Conservation (phyloP, 2,888 invertebrate genomes). For the Eupithecia tripunctaria region DNA sequence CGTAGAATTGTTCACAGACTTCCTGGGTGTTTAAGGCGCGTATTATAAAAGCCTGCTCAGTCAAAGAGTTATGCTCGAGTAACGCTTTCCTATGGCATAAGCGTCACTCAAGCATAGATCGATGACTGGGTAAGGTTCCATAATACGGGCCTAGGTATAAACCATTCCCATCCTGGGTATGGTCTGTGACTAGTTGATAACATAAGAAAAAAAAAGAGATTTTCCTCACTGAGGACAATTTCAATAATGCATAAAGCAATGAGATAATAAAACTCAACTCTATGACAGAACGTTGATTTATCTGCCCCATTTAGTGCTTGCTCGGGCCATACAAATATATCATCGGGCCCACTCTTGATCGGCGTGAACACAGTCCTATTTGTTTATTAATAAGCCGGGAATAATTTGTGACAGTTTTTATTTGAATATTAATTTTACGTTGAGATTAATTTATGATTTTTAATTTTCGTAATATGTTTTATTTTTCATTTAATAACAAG, state of each 20-base stretch:
- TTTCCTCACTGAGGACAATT: not conserved
- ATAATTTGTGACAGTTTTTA: slow-evolving; percentile 44
- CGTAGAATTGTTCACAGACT: not conserved
- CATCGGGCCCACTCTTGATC: slow-evolving; percentile 60
- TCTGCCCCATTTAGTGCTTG: slow-evolving; percentile 62
- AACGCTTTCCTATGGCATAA: too few relatives aligned
- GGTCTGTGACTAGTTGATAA: not conserved
- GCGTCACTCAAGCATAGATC: too few relatives aligned
- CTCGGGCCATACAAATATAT: slow-evolving; percentile 67
- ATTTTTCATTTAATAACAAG: not conserved
- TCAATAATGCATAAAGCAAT: not conserved
- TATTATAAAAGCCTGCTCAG: too few relatives aligned
- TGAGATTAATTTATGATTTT: slow-evolving; percentile 37
- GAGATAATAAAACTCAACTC: slow-evolving; percentile 38
- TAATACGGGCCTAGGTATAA: too few relatives aligned
- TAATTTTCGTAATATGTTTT: slow-evolving; percentile 8
- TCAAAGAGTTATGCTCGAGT: too few relatives aligned
- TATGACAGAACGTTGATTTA: slow-evolving; percentile 64
- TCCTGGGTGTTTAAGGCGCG: not conserved
- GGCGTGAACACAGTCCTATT: slow-evolving; percentile 58
- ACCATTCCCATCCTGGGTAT: not conserved
- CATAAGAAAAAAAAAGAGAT: not conserved
- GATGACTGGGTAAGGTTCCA: too few relatives aligned
- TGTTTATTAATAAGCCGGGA: slow-evolving; percentile 53
- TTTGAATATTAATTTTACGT: slow-evolving; percentile 42